These are phyloP conservation scores for Orestias chungarensis DNA, from an alignment of 2,797 vertebrate genomes.

Conservation along the genomic window DNA sequence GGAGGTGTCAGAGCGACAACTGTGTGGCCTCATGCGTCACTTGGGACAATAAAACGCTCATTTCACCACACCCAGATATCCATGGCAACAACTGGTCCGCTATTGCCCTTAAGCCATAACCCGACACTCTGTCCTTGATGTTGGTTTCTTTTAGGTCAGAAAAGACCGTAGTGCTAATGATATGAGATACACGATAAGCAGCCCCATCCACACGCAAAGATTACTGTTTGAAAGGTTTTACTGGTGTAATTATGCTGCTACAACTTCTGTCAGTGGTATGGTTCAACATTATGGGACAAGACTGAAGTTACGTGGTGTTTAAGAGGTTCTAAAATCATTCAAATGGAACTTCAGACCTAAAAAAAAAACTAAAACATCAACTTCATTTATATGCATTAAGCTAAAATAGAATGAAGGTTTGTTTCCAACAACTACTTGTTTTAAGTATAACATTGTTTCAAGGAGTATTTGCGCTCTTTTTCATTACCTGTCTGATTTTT, in stretches of 20 bases:
- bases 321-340: background rate
- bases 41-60: conserved; percentile 37
- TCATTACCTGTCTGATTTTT: background rate
- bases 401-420: background rate
- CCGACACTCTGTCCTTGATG: background rate
- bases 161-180: background rate
- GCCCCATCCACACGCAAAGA: background rate
- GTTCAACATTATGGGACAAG: background rate
- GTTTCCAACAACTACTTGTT: background rate
- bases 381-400: background rate
- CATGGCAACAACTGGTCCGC: conserved; percentile 18
- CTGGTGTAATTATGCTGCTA: background rate
- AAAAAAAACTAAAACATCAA: background rate
- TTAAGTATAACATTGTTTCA: background rate
- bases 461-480: background rate
- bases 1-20: conserved; percentile 44
- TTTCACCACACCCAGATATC: conserved; percentile 42
- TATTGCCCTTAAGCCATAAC: background rate
- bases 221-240: background rate
- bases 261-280: background rate
- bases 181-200: background rate
- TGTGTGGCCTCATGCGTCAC: conserved; percentile 36
- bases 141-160: background rate
- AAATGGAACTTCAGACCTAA: background rate
- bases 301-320: background rate